Evolutionary conservation across 2,113 vertebrate genomes (phyloP).

Genomic region (Zingel zingel): DNA sequence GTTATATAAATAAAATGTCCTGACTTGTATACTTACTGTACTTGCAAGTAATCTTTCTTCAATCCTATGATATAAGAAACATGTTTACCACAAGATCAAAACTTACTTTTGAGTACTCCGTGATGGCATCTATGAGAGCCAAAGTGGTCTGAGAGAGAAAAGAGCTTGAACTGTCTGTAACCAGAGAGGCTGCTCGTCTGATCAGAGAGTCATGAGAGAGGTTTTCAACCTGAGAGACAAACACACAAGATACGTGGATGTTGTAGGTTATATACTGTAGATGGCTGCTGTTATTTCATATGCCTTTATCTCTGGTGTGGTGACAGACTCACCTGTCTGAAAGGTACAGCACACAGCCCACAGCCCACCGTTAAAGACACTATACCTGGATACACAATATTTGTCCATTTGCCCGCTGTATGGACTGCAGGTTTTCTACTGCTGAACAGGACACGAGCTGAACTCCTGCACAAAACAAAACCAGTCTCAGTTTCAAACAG

Average conservation of each 20-base stretch:
- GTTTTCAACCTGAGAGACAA: constrained; percentile 67
- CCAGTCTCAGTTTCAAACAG: not conserved
- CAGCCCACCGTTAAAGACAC: constrained; percentile 61
- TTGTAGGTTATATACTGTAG: not conserved
- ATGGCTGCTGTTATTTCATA: not conserved
- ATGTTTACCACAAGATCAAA: not conserved
- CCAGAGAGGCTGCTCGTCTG: constrained; percentile 82
- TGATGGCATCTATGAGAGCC: constrained; percentile 82
- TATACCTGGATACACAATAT: constrained; percentile 27
- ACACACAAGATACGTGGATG: not conserved
- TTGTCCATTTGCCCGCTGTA: constrained; percentile 50
- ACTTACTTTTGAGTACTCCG: constrained; percentile 82
- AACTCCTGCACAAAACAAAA: constrained; percentile 50
- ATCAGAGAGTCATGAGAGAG: constrained; percentile 84
- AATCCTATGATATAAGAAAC: not conserved
- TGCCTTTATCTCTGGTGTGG: not conserved
- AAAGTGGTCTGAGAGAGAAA: constrained; percentile 85
- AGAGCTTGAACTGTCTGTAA: constrained; percentile 83
- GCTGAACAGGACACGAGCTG: constrained; percentile 50
- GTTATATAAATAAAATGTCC: not conserved
- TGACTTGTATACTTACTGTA: not conserved
- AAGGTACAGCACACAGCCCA: constrained; percentile 80
- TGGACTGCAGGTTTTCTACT: constrained; percentile 41
- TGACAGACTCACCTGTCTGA: constrained; percentile 73
- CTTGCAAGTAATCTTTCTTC: not conserved